Evolutionary conservation across 2,888 invertebrate genomes (phyloP), one percentile per base, ranked within the genome.

Genomic region (Xylota sylvarum): DNA sequence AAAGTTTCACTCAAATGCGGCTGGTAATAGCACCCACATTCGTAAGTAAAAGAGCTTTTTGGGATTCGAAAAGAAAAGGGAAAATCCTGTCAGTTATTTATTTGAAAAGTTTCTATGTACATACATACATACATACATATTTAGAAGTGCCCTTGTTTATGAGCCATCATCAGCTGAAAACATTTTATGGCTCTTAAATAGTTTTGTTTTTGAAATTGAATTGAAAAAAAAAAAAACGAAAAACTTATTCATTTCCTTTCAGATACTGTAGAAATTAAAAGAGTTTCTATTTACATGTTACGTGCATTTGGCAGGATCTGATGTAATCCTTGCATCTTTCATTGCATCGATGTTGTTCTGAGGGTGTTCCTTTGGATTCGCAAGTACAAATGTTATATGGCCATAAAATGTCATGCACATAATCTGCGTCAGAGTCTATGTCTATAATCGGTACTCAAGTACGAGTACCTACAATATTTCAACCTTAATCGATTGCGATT

Each of bases 1-100:
- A 48, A 55, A 62, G 52, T 81, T 85, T 55, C 85, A 85, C 85
- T 85, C 85, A 85, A 81, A 56, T 37, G 35, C 43, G 30, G 7
- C 56, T 43, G 9, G 35, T 2, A 30, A 32, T 19, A 27, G 64
- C 79, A 79, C 79, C 79, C 70, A 79, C 79, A 79, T 64, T 55
- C 4, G 30, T 30, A 56, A 12, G 14, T 27, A 12, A 5, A 46
- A 55, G 46, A 70, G 70, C 69, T 79, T 60, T 64, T n/a, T 32
- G 37, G 58, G 35, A 73, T 64, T 64, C 6, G 30, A 48, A 37
- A 14, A 14, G 5, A 43, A n/a, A 43, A 40, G 32, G 32, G 37
- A 67, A 67, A 30, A 62, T 23, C 17, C 79, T 65, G 32, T 35
- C 14, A 48, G 65, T 80, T 80, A 73, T 65, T 73, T 62, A 62